These are phyloP conservation scores for Drosophila siamana DNA, from an alignment of 2,888 invertebrate species.

Conservation along the genomic window DNA sequence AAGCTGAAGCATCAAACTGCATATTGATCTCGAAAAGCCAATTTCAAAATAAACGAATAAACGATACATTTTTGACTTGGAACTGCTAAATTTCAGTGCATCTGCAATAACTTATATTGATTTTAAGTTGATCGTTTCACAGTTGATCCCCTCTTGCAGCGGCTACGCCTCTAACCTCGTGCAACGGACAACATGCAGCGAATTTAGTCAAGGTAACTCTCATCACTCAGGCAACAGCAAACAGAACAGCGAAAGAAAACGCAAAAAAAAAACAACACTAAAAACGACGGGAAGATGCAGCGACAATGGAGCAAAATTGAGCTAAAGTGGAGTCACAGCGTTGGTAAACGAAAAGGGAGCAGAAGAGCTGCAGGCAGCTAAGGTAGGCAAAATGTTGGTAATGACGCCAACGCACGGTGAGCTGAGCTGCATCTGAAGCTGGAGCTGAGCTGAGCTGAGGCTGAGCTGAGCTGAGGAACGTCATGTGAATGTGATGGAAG, in stretches of 20 bases:
- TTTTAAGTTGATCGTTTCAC: too few species aligned
- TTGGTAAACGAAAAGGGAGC: neutral
- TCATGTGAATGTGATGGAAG: slow-evolving; percentile 57
- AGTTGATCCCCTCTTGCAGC: too few species aligned
- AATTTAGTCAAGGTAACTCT: slow-evolving; percentile 54
- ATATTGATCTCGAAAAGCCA: too few species aligned
- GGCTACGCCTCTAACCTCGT: slow-evolving; percentile 4
- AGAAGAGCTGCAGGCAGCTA: neutral
- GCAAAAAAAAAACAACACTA: neutral
- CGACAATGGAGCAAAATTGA: slow-evolving; percentile 55
- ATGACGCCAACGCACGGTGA: slow-evolving; percentile 47
- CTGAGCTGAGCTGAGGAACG: slow-evolving; percentile 17
- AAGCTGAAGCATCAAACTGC: too few species aligned
- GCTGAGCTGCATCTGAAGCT: neutral
- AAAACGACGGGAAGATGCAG: slow-evolving; percentile 10
- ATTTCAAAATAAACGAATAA: too few species aligned
- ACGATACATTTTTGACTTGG: too few species aligned
- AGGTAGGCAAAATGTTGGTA: slow-evolving; percentile 42
- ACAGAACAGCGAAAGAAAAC: slow-evolving; percentile 13
- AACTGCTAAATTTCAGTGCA: too few species aligned
- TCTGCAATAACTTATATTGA: too few species aligned
- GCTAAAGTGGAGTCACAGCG: slow-evolving; percentile 21
- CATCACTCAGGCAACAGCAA: slow-evolving; percentile 37
- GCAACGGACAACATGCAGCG: slow-evolving; percentile 21
- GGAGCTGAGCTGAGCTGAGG: neutral